Base-by-base conservation (phyloP, 53 echinoderm and acorn worm genomes). In the Temnopleurus reevesii region DNA sequence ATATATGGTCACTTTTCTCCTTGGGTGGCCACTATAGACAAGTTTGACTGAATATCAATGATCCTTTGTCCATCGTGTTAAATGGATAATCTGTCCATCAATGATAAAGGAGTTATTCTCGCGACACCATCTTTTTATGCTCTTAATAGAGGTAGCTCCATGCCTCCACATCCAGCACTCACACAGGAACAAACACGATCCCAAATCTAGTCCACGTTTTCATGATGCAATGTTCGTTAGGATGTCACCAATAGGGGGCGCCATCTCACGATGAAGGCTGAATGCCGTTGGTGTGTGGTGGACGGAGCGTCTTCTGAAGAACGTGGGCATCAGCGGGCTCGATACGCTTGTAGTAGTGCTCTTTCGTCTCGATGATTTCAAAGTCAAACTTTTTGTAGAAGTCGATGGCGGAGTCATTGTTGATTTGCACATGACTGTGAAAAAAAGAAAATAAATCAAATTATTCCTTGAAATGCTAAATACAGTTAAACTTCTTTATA, bases 311-410 rank as follows among this genome's bases (percentile, higher is more conserved):
- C 77, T 98, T 98, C 84, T 98, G 98, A 12, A 98, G 89, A 0
- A 98, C 98, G 46, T 96, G 95, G 46, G 98, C 98, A 27, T 98
- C 95, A 24, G 95, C 94, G 1, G 98, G 98, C 81, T 95, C 95
- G 29, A 98, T 98, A 31, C 98, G 89, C 81, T 98, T 98, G 91
- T 98, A 98, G 90, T 98, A 98, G 30, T 98, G 98, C 60, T 95
- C 93, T 63, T 98, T 98, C 0, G 98, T 98, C 86, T 98, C 98
- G 28, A 98, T 95, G 85, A 98, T 95, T 45, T 98, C 95, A 94
- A 98, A 98, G 34, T 93, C 95, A 83, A 95, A 94, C 59, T 94
- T 93, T 79, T 98, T 95, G 98, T 98, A 98, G 90, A 98, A 98
- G 23, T 95, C 90, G 23, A 98, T 95, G 2, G 98, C 98, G 0